Percentiles rank a stretch among this genome's conserved stretches.
These are phyloP conservation scores for Nipponacmea schrenckii DNA, from an alignment of 2,888 invertebrate genomes.

Conservation along the genomic window DNA sequence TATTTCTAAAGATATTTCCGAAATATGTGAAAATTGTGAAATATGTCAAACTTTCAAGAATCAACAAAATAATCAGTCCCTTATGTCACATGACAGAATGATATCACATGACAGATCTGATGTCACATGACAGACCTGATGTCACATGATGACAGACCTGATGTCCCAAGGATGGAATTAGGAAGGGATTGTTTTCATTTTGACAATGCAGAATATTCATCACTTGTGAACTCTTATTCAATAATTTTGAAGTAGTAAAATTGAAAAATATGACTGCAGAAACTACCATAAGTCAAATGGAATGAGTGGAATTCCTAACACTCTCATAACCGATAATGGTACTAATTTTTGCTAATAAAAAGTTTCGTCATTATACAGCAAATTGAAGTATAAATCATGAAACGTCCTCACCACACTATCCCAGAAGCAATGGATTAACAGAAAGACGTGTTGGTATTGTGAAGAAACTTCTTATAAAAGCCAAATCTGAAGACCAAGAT, in stretches of 20 bases:
- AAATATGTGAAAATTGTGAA: no score
- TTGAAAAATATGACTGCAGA: neutral
- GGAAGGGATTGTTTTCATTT: neutral
- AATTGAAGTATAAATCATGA: neutral
- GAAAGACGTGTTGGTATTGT: constrained; percentile 1
- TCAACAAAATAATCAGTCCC: neutral
- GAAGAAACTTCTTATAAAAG: neutral
- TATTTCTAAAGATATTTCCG: no score
- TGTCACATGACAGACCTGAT: neutral
- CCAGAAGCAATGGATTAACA: constrained; percentile 4
- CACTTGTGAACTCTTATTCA: constrained; percentile 7
- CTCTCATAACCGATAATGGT: neutral
- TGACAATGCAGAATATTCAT: neutral
- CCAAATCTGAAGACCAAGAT: neutral
- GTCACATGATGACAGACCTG: neutral
- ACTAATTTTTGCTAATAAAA: neutral
- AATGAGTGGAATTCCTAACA: constrained; percentile 8
- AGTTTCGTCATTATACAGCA: neutral
- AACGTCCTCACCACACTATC: neutral
- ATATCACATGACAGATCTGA: neutral
- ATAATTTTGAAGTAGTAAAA: neutral
- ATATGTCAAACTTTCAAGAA: neutral
- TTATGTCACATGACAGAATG: no score
- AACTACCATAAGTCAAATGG: constrained; percentile 5
- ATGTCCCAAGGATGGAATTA: neutral